A percentile compares a stretch with the other conserved stretches of the same genome.
These are phyloP conservation scores for Grammomys dolichurus DNA, from an alignment of 2,113 vertebrate species.

Conservation along the genomic window DNA sequence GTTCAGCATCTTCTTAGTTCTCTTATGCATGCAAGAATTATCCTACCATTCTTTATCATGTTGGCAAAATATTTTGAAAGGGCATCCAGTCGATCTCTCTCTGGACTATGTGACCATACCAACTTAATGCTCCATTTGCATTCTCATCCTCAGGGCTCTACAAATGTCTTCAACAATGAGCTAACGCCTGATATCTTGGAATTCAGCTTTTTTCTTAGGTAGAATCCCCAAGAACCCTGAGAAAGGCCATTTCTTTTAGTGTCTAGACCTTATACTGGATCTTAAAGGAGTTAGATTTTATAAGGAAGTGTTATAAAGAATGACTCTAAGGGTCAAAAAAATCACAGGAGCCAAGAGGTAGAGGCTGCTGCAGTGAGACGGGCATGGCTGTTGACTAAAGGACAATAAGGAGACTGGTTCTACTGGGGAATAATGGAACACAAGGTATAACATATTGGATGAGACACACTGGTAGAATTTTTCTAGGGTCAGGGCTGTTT, in stretches of 20 bases:
- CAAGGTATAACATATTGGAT: neutral
- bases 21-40: neutral
- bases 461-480: neutral
- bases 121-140: neutral
- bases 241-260: neutral
- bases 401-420: neutral
- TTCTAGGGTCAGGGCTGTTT: neutral
- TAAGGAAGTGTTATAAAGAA: neutral
- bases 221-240: neutral
- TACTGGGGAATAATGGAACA: neutral
- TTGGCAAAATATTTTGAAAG: neutral
- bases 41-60: neutral
- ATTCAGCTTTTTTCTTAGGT: neutral
- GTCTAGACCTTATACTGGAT: neutral
- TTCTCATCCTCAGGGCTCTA: neutral
- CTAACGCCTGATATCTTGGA: neutral
- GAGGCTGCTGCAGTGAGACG: neutral
- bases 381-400: neutral
- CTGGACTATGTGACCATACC: neutral
- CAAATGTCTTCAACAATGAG: neutral
- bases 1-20: neutral
- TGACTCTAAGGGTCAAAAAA: neutral
- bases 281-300: neutral
- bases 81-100: neutral
- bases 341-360: neutral